Percentiles rank a stretch among this genome's conserved stretches.
phyloP scores from a whole-genome alignment of 2,888 invertebrate genomes.

The Vandiemenella viatica region DNA sequence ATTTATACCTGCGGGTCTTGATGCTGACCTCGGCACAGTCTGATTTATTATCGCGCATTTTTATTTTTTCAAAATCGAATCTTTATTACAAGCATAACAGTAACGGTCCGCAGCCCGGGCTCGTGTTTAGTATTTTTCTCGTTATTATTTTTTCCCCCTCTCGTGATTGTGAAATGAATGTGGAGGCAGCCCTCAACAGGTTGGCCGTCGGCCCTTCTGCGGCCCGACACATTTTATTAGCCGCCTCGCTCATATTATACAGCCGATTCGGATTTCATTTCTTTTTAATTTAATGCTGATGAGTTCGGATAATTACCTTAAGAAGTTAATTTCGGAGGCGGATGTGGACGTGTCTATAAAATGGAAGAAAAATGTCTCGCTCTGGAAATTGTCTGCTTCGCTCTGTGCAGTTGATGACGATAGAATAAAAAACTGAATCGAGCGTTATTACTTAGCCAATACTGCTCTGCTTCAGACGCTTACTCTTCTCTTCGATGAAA shows the following conservation, averaged over 20 bases:
- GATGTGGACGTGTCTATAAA: too few relatives aligned
- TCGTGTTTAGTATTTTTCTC: background rate
- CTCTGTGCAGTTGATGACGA: too few relatives aligned
- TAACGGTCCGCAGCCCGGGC: background rate
- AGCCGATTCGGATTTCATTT: background rate
- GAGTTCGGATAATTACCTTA: background rate
- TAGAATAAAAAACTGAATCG: too few relatives aligned
- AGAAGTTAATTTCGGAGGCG: background rate
- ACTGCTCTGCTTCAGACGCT: too few relatives aligned
- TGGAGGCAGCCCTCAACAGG: too few relatives aligned
- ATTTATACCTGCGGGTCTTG: constrained; percentile 5
- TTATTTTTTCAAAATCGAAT: background rate
- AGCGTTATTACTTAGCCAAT: too few relatives aligned
- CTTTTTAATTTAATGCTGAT: background rate
- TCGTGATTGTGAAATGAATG: background rate
- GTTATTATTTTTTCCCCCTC: background rate
- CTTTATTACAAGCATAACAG: background rate
- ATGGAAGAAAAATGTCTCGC: too few relatives aligned
- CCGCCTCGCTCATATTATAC: background rate
- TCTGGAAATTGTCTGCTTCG: too few relatives aligned
- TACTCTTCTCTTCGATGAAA: too few relatives aligned
- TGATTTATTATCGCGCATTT: background rate
- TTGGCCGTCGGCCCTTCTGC: background rate
- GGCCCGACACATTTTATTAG: background rate
- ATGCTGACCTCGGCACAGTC: constrained; percentile 1